Percentiles rank a stretch among this genome's conserved stretches.
Evolutionary conservation across 2,888 invertebrate species (phyloP).

Genomic region (Ectobius pallidus): DNA sequence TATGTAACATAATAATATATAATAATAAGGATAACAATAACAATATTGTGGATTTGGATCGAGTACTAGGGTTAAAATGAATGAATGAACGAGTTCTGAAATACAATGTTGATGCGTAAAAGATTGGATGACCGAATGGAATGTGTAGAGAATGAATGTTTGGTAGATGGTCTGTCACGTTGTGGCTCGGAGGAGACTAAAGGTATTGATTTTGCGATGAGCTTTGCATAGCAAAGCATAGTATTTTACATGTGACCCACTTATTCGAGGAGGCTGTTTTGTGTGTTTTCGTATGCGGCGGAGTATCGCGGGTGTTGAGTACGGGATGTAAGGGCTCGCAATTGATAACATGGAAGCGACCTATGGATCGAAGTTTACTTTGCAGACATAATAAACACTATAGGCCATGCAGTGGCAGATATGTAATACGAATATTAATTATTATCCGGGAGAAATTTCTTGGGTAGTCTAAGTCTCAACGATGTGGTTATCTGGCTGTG

Average conservation of each 20-base stretch:
- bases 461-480: too few relatives aligned
- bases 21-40: too few relatives aligned
- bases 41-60: too few relatives aligned
- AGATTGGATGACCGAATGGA: too few relatives aligned
- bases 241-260: constrained; percentile 12
- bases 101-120: too few relatives aligned
- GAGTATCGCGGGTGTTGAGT: not conserved
- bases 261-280: not conserved
- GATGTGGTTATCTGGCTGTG: too few relatives aligned
- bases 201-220: constrained; percentile 23
- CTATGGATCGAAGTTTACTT: not conserved
- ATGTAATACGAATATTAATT: too few relatives aligned
- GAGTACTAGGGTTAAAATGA: too few relatives aligned
- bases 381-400: not conserved
- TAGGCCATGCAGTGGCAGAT: not conserved
- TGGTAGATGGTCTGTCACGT: not conserved
- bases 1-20: too few relatives aligned
- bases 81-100: too few relatives aligned
- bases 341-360: not conserved
- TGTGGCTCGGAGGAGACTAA: not conserved
- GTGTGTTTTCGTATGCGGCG: not conserved
- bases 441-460: too few relatives aligned
- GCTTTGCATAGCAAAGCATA: not conserved
- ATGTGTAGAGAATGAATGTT: too few relatives aligned
- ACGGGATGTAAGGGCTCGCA: not conserved